A percentile compares a stretch with the other conserved stretches of the same genome.
Conservation (phyloP, 2,888 invertebrate species). For the Patella ulyssiponensis region DNA sequence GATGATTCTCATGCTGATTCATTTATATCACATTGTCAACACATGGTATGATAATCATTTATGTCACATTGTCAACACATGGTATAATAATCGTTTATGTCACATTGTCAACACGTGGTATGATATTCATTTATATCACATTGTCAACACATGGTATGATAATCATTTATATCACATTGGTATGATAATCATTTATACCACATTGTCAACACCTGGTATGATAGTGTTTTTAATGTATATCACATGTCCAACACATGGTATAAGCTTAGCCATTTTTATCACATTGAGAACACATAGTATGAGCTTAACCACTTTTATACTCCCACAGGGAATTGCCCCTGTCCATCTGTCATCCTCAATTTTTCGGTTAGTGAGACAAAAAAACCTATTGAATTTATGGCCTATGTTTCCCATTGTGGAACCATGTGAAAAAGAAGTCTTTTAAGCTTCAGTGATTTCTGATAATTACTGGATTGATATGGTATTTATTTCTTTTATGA, state of each 20-base stretch:
- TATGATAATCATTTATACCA: slow-evolving; percentile 55
- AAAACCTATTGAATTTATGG: not conserved
- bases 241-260: slow-evolving; percentile 68
- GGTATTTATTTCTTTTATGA: not conserved
- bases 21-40: slow-evolving; percentile 60
- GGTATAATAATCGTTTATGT: slow-evolving; percentile 61
- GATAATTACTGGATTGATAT: not conserved
- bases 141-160: slow-evolving; percentile 67
- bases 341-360: too few relatives aligned
- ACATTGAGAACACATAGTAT: slow-evolving; percentile 71
- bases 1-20: slow-evolving; percentile 76
- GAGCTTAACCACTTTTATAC: slow-evolving; percentile 6
- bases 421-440: not conserved
- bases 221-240: slow-evolving; percentile 51
- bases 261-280: too few relatives aligned
- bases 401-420: not conserved
- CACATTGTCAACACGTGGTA: slow-evolving; percentile 68
- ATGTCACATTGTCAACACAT: slow-evolving; percentile 63
- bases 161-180: slow-evolving; percentile 61
- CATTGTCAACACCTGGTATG: slow-evolving; percentile 68
- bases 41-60: slow-evolving; percentile 67
- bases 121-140: slow-evolving; percentile 52
- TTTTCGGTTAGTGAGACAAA: not conserved
- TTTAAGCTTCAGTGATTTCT: not conserved
- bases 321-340: not conserved